Conservation (phyloP, 2,797 vertebrate genomes). For the Mus spretus region DNA sequence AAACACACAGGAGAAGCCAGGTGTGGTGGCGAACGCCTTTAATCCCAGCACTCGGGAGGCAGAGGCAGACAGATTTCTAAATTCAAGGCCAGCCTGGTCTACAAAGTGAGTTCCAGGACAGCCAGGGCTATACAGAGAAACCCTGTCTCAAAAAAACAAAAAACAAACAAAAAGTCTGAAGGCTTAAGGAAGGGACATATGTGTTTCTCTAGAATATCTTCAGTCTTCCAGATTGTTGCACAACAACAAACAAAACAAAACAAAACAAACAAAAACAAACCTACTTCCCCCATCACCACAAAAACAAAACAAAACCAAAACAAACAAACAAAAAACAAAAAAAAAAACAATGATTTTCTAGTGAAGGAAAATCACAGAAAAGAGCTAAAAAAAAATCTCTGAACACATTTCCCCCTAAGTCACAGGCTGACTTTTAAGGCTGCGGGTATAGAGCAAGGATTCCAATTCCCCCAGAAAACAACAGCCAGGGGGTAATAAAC, state of each 20-base stretch:
- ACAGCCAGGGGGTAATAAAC: not conserved
- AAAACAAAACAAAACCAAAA: not conserved
- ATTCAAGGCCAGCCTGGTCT: too few species aligned
- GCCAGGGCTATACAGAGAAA: too few species aligned
- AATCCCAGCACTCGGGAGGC: too few species aligned
- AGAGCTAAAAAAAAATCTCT: conserved; percentile 27
- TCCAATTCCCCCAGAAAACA: conserved; percentile 25
- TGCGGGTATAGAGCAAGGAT: not conserved
- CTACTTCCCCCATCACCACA: too few species aligned
- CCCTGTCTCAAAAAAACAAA: too few species aligned
- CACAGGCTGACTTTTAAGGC: conserved; percentile 25
- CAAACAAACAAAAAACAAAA: not conserved
- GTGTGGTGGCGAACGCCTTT: too few species aligned
- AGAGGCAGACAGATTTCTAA: too few species aligned
- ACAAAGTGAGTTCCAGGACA: too few species aligned
- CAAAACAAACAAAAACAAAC: not conserved
- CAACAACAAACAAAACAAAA: not conserved
- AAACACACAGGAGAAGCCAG: not conserved
- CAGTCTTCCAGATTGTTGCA: not conserved
- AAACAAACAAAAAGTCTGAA: not conserved
- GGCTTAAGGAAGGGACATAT: not conserved
- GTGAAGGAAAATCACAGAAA: conserved; percentile 38
- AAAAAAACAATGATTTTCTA: not conserved
- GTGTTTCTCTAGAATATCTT: not conserved
- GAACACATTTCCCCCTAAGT: conserved; percentile 5